Evolutionary conservation across 2,113 vertebrate species (phyloP).

Genomic region (Galemys pyrenaicus): DNA sequence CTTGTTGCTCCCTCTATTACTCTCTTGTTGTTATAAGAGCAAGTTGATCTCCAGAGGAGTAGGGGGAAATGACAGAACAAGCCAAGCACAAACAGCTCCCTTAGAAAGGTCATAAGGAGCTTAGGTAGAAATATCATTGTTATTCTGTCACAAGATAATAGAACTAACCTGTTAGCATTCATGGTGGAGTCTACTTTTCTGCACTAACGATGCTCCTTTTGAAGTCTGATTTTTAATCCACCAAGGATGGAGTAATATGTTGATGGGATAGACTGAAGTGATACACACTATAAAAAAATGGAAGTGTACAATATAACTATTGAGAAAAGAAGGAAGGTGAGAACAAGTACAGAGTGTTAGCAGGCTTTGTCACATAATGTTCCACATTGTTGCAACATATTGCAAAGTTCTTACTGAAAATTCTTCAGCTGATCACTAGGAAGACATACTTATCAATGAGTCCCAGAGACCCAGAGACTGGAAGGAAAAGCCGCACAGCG

Average conservation of each 20-base stretch:
- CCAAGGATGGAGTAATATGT: background rate
- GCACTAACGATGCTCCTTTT: background rate
- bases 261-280: background rate
- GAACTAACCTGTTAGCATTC: background rate
- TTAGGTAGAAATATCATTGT: constrained; percentile 77
- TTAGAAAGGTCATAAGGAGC: constrained; percentile 75
- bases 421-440: background rate
- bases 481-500: background rate
- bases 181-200: background rate
- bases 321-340: too few relatives aligned
- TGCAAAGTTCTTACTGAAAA: background rate
- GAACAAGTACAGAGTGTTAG: too few relatives aligned
- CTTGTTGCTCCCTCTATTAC: background rate
- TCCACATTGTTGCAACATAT: background rate
- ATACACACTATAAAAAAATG: background rate
- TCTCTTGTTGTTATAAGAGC: background rate
- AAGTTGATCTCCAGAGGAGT: background rate
- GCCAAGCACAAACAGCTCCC: constrained; percentile 65
- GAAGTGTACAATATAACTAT: too few relatives aligned
- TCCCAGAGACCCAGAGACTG: background rate
- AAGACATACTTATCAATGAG: accelerated
- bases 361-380: too few relatives aligned
- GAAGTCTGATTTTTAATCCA: too few relatives aligned
- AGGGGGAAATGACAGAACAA: constrained; percentile 59
- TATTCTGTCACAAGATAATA: constrained; percentile 67